Base-by-base conservation (phyloP, 2,888 invertebrate genomes). In the Chrysotoxum bicinctum region DNA sequence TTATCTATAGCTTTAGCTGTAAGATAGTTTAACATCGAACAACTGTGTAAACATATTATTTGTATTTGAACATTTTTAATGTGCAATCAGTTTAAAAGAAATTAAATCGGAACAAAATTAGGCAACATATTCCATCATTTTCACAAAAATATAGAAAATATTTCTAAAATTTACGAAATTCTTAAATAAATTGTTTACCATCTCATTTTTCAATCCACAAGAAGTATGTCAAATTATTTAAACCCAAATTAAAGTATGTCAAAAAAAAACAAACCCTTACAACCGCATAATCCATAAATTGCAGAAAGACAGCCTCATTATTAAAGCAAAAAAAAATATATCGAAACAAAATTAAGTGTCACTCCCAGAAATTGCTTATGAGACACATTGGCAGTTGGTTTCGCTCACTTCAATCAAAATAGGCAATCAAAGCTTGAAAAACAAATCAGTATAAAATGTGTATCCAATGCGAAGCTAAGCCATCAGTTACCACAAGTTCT, bases 401-500 rank as follows among this genome's bases (percentile, higher is more conserved):
- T n/a, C n/a, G n/a, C n/a, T n/a, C 19, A 45, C 30, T 64, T 45
- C 30, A 5, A 3, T 40, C 4, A 0, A n/a, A 40, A 7, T 0
- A 40, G 2, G n/a, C 2, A 23, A 14, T 5, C 3, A 35, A 10
- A 16, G 0, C 8, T 14, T 5, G 3, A 16, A 19, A 19, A 30
- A 19, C 8, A 35, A 40, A n/a, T 35, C 23, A 50, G 50, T 66
- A 66, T 66, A 66, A 50, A 66, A 66, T 50, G 48, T 35, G 50
- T 50, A 35, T 37, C 21, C 21, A 45, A 23, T 23, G 9, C 10
- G 1, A 9, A 66, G 66, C 8, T 10, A 16, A 50, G 35, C 48
- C 50, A 66, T 50, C 66, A 66, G 50, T 66, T 66, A 50, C 12
- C 14, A 35, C 66, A 50, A 66, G 66, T 50, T 66, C 48, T 21